A percentile compares a stretch with the other conserved stretches of the same genome.
phyloP scores from a whole-genome alignment of 1,140 invertebrate genomes.

The Armadillidium nasatum region DNA sequence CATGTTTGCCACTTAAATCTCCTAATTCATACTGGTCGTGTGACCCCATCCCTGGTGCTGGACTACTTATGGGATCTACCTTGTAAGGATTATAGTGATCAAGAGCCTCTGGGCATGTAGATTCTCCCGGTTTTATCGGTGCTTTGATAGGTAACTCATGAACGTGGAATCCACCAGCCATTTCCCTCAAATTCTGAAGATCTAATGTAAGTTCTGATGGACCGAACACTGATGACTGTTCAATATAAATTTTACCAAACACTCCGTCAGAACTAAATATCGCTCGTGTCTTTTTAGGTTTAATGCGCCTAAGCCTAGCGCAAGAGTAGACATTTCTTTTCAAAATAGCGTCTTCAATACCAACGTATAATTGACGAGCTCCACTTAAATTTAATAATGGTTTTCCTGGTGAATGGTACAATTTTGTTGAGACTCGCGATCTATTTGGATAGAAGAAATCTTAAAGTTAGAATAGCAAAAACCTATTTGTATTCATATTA shows the following conservation, averaged over 20 bases:
- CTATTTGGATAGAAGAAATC: slow-evolving; percentile 39
- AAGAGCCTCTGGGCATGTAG: slow-evolving; percentile 49
- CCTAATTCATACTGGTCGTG: slow-evolving; percentile 83
- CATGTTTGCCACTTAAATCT: slow-evolving; percentile 81
- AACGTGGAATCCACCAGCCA: slow-evolving; percentile 54
- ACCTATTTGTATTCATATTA: too few relatives aligned
- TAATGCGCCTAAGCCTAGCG: slow-evolving; percentile 63
- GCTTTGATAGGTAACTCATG: slow-evolving; percentile 54
- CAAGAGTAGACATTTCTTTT: slow-evolving; percentile 74
- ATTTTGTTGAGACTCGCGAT: slow-evolving; percentile 43
- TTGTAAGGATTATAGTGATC: slow-evolving; percentile 55
- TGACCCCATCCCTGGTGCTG: slow-evolving; percentile 59
- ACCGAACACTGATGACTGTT: slow-evolving; percentile 76
- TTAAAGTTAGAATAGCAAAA: too few relatives aligned
- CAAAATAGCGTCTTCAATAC: slow-evolving; percentile 74
- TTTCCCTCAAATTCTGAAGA: slow-evolving; percentile 56
- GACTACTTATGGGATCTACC: slow-evolving; percentile 47
- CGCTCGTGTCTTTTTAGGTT: slow-evolving; percentile 54
- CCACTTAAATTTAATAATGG: slow-evolving; percentile 61
- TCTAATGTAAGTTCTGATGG: slow-evolving; percentile 74
- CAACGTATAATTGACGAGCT: slow-evolving; percentile 70
- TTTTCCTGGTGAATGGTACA: slow-evolving; percentile 33
- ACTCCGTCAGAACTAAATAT: slow-evolving; percentile 74
- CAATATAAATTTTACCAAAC: slow-evolving; percentile 70
- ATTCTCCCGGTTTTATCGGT: slow-evolving; percentile 45